phyloP scores from a whole-genome alignment of 2,888 invertebrate species.

The Protonemura montana region DNA sequence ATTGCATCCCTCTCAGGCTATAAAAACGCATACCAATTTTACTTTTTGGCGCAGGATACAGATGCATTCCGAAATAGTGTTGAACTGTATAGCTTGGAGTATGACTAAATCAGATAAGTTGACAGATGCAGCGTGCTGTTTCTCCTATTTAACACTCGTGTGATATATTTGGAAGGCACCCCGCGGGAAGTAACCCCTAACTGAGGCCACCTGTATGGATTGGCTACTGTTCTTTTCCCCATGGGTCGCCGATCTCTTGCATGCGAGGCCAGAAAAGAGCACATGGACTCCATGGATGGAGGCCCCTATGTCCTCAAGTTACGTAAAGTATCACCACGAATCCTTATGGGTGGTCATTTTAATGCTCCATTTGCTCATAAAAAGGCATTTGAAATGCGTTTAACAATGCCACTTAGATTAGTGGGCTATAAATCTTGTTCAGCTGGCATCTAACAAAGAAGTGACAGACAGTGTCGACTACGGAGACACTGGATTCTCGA shows the following conservation, averaged over 20 bases:
- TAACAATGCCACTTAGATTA: slow-evolving; percentile 12
- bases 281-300: not conserved
- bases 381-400: slow-evolving; percentile 12
- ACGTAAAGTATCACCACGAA: slow-evolving; percentile 2
- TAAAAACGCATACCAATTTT: not conserved
- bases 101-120: not conserved
- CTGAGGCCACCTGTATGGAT: not conserved
- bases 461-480: not conserved
- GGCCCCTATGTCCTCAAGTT: not conserved
- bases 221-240: not conserved
- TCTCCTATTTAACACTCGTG: not conserved
- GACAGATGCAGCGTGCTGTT: not conserved
- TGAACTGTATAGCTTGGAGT: not conserved
- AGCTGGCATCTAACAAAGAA: not conserved
- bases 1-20: not conserved
- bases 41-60: not conserved
- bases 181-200: not conserved
- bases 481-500: not conserved
- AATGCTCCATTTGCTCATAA: slow-evolving; percentile 12
- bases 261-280: not conserved
- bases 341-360: slow-evolving; percentile 12
- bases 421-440: slow-evolving; percentile 4
- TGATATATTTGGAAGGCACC: not conserved
- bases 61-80: not conserved
- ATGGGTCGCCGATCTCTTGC: not conserved